phyloP scores from a whole-genome alignment of 2,797 vertebrate genomes.

The Takifugu ocellatus region DNA sequence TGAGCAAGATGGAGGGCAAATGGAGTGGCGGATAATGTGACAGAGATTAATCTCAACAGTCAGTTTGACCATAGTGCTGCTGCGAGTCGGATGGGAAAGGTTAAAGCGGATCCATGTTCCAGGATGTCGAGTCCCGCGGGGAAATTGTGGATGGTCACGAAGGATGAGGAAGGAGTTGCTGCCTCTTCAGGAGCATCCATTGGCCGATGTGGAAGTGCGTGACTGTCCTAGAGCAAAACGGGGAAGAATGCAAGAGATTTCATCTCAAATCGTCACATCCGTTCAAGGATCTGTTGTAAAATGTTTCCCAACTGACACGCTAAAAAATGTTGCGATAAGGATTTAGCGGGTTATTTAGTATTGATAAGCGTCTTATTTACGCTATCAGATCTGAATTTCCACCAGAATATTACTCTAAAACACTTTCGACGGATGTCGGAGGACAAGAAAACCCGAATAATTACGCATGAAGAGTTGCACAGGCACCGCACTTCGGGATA shows the following conservation, averaged over 20 bases:
- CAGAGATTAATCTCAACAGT: constrained; percentile 34
- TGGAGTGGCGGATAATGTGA: constrained; percentile 46
- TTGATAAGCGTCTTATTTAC: too few relatives aligned
- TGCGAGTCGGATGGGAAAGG: constrained; percentile 33
- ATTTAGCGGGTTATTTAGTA: too few relatives aligned
- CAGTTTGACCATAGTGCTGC: constrained; percentile 65
- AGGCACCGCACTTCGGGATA: constrained; percentile 9
- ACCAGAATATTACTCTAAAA: too few relatives aligned
- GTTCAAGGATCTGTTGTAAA: too few relatives aligned
- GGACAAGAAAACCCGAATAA: neutral
- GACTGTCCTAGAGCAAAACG: constrained; percentile 47
- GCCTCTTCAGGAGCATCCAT: constrained; percentile 65
- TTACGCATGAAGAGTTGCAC: neutral
- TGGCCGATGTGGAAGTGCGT: constrained; percentile 26
- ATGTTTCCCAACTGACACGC: too few relatives aligned
- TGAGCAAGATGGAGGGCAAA: constrained; percentile 34
- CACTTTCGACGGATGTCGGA: too few relatives aligned
- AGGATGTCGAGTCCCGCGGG: constrained; percentile 38
- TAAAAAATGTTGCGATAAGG: too few relatives aligned
- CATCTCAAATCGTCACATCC: neutral
- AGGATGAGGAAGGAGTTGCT: constrained; percentile 21
- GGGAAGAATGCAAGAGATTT: constrained; percentile 20
- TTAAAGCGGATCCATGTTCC: constrained; percentile 52
- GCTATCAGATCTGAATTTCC: too few relatives aligned
- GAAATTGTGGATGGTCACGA: constrained; percentile 18